These are phyloP conservation scores for Trichoplusia ni DNA, from an alignment of 1,140 invertebrate species.

Conservation along the genomic window DNA sequence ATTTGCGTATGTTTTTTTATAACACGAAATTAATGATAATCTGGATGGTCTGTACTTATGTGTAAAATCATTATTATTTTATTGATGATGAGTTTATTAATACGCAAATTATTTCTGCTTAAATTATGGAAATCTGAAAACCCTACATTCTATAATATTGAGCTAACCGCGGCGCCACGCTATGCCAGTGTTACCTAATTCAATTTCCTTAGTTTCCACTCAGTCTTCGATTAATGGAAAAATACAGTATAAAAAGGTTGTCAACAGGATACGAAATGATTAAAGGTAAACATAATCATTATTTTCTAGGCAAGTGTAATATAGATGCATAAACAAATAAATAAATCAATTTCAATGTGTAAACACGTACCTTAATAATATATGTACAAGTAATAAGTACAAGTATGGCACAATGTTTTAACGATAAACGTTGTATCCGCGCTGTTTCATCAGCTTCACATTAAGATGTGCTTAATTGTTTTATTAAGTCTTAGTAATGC, in stretches of 20 bases:
- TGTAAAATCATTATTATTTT: no score
- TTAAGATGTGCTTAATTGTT: no score
- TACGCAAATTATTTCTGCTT: no score
- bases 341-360: constrained; percentile 12
- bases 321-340: no score
- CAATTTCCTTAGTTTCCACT: constrained; percentile 3
- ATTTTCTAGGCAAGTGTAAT: constrained; percentile 2
- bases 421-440: neutral
- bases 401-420: constrained; percentile 5
- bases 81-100: no score
- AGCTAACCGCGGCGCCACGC: neutral
- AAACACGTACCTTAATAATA: neutral
- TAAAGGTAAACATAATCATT: constrained; percentile 1
- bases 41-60: no score
- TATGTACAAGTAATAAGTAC: no score
- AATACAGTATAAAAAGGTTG: neutral
- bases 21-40: no score
- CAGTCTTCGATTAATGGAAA: neutral
- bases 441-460: no score
- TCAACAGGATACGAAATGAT: constrained; percentile 1
- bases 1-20: no score
- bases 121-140: no score
- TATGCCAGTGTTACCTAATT: neutral
- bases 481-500: no score
- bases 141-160: neutral